Conservation (phyloP, 2,888 invertebrate genomes). For the Alsophila aescularia region DNA sequence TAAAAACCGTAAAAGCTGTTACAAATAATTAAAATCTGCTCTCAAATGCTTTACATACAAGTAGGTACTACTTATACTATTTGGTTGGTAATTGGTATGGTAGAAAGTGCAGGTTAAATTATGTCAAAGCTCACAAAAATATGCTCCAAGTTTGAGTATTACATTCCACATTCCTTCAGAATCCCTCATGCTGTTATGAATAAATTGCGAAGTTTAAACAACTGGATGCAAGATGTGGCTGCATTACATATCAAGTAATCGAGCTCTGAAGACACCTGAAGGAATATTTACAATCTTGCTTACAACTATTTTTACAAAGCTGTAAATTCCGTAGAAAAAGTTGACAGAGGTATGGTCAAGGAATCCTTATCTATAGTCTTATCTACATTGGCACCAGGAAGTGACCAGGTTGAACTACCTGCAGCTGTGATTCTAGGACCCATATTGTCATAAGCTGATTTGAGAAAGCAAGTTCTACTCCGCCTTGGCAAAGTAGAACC, state of each 20-base stretch:
- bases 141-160: no score
- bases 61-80: no score
- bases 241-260: no score
- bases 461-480: constrained; percentile 79
- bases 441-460: constrained; percentile 94
- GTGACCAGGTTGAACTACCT: constrained; percentile 93
- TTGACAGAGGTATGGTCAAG: constrained; percentile 62
- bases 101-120: background rate
- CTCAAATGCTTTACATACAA: background rate
- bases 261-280: no score
- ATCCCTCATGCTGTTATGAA: background rate
- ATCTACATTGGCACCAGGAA: constrained; percentile 85
- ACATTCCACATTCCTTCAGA: no score
- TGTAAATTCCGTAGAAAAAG: constrained; percentile 79
- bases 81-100: no score
- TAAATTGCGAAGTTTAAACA: constrained; percentile 1
- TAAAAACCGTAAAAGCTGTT: no score
- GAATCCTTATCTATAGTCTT: constrained; percentile 54
- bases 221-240: no score
- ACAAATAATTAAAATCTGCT: no score
- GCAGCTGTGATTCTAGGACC: constrained; percentile 95
- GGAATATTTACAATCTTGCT: background rate
- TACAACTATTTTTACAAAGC: constrained; percentile 60
- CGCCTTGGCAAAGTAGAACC: constrained; percentile 78
- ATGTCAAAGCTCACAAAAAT: no score